These are phyloP conservation scores for Drosophila pectinifera DNA, from an alignment of 1,140 invertebrate genomes.

Conservation along the genomic window DNA sequence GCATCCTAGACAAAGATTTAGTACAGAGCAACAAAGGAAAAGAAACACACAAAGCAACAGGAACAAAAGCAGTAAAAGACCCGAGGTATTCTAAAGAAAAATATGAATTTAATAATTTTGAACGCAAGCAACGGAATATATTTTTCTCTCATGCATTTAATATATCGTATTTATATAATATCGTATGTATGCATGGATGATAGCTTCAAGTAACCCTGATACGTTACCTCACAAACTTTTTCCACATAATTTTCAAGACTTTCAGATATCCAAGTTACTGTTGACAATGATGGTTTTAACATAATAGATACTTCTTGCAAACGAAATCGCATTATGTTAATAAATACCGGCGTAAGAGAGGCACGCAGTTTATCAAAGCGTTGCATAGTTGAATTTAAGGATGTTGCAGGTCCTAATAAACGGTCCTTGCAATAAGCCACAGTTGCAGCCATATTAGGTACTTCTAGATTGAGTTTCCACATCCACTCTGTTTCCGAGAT, in stretches of 20 bases:
- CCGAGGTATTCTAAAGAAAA: too few relatives aligned
- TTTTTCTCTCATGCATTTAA: too few relatives aligned
- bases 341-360: conserved; percentile 58
- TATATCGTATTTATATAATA: too few relatives aligned
- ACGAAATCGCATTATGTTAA: conserved; percentile 86
- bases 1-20: too few relatives aligned
- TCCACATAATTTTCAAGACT: conserved; percentile 90
- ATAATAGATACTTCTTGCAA: conserved; percentile 89
- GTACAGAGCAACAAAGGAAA: too few relatives aligned
- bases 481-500: conserved; percentile 91
- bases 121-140: too few relatives aligned
- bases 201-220: too few relatives aligned
- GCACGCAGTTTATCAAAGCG: conserved; percentile 50
- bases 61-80: too few relatives aligned
- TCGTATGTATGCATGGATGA: too few relatives aligned
- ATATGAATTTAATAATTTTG: too few relatives aligned
- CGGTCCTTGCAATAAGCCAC: conserved; percentile 89
- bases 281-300: conserved; percentile 91
- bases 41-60: too few relatives aligned
- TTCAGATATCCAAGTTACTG: conserved; percentile 92
- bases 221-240: conserved; percentile 85
- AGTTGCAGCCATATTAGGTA: conserved; percentile 89
- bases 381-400: conserved; percentile 49
- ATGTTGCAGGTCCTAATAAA: conserved; percentile 85
- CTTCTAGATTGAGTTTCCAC: conserved; percentile 88